A percentile compares a stretch with the other conserved stretches of the same genome.
Conservation (phyloP, 2,113 vertebrate species). For the Dromiciops gliroides region DNA sequence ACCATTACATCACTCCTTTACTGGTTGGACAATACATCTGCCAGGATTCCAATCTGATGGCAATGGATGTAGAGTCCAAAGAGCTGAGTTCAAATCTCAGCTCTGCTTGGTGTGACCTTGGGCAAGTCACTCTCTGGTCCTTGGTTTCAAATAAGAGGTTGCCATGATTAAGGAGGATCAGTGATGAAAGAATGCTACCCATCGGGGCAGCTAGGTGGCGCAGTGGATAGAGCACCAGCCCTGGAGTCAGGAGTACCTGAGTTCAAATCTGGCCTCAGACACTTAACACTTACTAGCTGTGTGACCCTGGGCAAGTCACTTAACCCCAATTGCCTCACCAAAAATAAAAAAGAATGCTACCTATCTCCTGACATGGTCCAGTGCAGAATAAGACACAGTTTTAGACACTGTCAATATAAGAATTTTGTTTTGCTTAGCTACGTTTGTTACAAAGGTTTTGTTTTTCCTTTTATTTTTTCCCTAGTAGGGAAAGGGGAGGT, state of each 20-base stretch:
- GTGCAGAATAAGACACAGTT: background rate
- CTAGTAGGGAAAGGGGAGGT: background rate
- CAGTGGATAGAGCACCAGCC: too few relatives aligned
- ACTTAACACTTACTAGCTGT: too few relatives aligned
- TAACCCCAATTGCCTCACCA: too few relatives aligned
- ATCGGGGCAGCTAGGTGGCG: too few relatives aligned
- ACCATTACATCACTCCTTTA: background rate
- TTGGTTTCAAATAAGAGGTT: slow-evolving; percentile 23
- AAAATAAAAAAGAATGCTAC: background rate
- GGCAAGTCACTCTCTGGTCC: background rate
- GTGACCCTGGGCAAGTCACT: too few relatives aligned
- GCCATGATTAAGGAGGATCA: slow-evolving; percentile 3
- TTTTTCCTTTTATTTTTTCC: background rate
- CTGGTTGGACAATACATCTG: background rate
- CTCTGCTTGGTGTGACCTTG: background rate
- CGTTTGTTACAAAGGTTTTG: background rate
- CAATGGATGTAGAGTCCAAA: background rate
- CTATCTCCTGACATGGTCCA: background rate
- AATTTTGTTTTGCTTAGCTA: background rate
- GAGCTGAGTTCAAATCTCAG: background rate
- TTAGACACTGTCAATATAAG: background rate
- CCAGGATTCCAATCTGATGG: background rate
- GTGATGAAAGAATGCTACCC: background rate
- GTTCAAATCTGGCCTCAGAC: too few relatives aligned
- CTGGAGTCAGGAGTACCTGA: too few relatives aligned